Base-by-base conservation (phyloP, 2,113 vertebrate genomes). In the Corythoichthys haematopterus region DNA sequence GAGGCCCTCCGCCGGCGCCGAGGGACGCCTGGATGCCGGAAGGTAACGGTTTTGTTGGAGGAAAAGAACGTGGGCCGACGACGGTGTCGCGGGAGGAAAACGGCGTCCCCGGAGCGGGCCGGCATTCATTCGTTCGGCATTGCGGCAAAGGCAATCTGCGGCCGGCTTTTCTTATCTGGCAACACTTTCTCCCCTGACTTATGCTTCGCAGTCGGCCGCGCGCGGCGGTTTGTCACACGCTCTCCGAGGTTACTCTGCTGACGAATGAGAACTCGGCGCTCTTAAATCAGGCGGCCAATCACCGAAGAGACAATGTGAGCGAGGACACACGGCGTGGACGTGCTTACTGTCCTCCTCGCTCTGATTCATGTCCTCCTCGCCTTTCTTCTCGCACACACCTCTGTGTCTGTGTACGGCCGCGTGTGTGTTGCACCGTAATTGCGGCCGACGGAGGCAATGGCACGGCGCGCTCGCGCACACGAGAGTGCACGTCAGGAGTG, bases 21-120 rank as follows among this genome's bases (percentile, higher is more conserved):
- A 89, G 0, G 3, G 55, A 86, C 73, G 90, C 91, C 6, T 94
- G 94, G 92, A 91, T 96, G 85, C 96, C 95, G 37, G 85, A 93
- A 86, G 96, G 97, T 98, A 87, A n/a, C 20, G 20, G 20, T 28
- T 28, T 28, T 28, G 40, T 40, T 40, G 1, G 40, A 40, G 40
- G 40, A 28, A 28, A 28, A 28, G 20, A 28, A 28, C 20, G 20
- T 28, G 20, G 20, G 20, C 20, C 20, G 20, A 28, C 20, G 20
- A 28, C 20, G 20, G 20, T 28, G 20, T 28, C 20, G 20, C 20
- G 20, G 20, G 20, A 28, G 20, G 20, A 28, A 43, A 43, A 43
- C 6, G 40, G 40, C 40, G 40, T 43, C 6, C 9, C 40, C 3
- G 40, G 6, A 8, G 40, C 40, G 6, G 40, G 40, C 40, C 40